These are phyloP conservation scores for Zapornia atra DNA, from an alignment of 2,113 vertebrate genomes.

Conservation along the genomic window DNA sequence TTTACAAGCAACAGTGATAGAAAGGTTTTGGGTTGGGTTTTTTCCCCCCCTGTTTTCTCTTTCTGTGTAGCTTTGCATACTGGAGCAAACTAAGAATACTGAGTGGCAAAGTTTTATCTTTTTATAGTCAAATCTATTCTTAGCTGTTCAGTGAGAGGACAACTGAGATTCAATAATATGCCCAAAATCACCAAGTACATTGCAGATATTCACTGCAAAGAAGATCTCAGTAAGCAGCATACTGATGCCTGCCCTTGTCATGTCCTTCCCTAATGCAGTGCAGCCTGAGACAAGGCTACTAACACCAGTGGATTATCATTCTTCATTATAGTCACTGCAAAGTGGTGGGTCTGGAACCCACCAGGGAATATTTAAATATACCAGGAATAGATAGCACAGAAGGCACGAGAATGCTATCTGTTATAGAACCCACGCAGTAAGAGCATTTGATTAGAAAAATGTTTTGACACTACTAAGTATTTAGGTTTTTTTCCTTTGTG, in stretches of 20 bases:
- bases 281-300: background rate
- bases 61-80: background rate
- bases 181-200: background rate
- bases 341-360: background rate
- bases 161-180: background rate
- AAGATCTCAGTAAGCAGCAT: background rate
- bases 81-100: background rate
- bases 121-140: constrained; percentile 7
- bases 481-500: background rate
- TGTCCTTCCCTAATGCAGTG: background rate
- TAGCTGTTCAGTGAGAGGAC: background rate
- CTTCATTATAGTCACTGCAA: background rate
- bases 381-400: background rate
- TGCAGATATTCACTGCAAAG: background rate
- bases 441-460: background rate
- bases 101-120: background rate
- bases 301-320: background rate
- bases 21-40: no score
- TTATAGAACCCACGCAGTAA: background rate
- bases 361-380: background rate
- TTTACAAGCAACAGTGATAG: background rate
- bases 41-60: background rate
- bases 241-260: background rate
- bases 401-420: background rate
- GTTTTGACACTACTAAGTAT: background rate